Percentiles rank a stretch among this genome's conserved stretches.
These are phyloP conservation scores for Heliconius hortense DNA, from an alignment of 2,888 invertebrate genomes.

Conservation along the genomic window DNA sequence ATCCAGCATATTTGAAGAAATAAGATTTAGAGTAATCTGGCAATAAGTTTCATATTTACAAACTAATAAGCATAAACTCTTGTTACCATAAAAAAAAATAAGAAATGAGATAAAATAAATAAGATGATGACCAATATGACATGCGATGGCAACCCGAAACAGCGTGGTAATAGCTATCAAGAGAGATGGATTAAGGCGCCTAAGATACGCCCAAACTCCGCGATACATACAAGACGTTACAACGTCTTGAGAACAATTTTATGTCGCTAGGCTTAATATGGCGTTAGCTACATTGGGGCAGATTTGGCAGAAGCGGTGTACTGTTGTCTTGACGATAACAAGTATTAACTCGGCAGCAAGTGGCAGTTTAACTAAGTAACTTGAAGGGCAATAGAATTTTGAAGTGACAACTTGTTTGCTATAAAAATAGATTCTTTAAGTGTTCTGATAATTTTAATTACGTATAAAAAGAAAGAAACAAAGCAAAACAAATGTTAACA, in stretches of 20 bases:
- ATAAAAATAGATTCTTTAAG: not conserved
- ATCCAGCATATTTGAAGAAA: not conserved
- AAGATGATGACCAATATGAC: conserved; percentile 25
- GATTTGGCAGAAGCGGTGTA: conserved; percentile 29
- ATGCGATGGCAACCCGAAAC: conserved; percentile 32
- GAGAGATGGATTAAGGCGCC: conserved; percentile 34
- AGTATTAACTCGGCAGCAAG: conserved; percentile 22
- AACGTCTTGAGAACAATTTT: conserved; percentile 36
- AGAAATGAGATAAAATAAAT: conserved; percentile 17
- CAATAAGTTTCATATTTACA: not conserved
- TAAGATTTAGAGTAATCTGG: not conserved
- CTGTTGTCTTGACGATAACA: conserved; percentile 22
- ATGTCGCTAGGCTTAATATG: conserved; percentile 38
- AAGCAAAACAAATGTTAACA: not conserved
- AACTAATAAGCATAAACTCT: conserved; percentile 12
- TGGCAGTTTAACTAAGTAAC: conserved; percentile 24
- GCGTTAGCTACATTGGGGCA: conserved; percentile 27
- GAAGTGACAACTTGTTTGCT: not conserved
- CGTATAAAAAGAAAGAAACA: not conserved
- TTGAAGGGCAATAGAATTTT: conserved; percentile 20
- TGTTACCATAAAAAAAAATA: conserved; percentile 23
- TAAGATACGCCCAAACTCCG: conserved; percentile 37
- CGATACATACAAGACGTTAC: conserved; percentile 36
- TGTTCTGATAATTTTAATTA: not conserved
- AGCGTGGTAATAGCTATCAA: conserved; percentile 30